Evolutionary conservation across 2,113 vertebrate species (phyloP).

Genomic region (Notothenia rossii): DNA sequence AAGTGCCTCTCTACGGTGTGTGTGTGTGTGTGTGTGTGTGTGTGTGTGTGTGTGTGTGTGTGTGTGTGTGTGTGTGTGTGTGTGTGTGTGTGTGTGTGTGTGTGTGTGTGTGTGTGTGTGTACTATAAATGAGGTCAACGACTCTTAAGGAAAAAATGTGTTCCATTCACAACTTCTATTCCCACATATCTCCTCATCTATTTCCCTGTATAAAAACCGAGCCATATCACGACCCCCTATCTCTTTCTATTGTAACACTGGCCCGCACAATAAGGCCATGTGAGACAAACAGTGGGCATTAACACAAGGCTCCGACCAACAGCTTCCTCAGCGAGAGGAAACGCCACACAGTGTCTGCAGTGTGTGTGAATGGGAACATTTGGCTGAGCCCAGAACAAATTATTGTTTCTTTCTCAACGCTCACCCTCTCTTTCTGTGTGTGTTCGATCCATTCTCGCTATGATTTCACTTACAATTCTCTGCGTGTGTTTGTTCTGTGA

Average conservation of each 20-base stretch:
- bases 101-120: constrained; percentile 34
- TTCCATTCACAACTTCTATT: constrained; percentile 37
- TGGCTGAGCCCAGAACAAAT: constrained; percentile 61
- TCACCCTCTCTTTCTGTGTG: constrained; percentile 51
- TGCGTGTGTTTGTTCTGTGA: constrained; percentile 68
- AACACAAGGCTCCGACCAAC: constrained; percentile 50
- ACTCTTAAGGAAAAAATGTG: constrained; percentile 32
- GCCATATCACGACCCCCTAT: constrained; percentile 61
- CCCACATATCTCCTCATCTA: constrained; percentile 60
- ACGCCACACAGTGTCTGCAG: constrained; percentile 35
- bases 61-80: constrained; percentile 29
- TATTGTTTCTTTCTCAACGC: constrained; percentile 51
- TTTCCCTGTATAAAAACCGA: constrained; percentile 53
- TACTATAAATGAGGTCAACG: constrained; percentile 60
- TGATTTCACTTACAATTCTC: constrained; percentile 75
- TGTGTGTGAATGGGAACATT: constrained; percentile 64
- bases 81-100: constrained; percentile 36
- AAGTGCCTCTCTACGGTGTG: constrained; percentile 6
- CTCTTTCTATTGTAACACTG: constrained; percentile 59
- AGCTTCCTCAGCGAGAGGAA: constrained; percentile 63
- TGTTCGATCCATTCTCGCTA: constrained; percentile 63
- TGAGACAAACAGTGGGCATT: constrained; percentile 62
- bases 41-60: constrained; percentile 34
- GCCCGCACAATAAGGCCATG: constrained; percentile 44
- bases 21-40: constrained; percentile 36